phyloP scores from a whole-genome alignment of 2,113 vertebrate species.

The Ranitomeya variabilis region DNA sequence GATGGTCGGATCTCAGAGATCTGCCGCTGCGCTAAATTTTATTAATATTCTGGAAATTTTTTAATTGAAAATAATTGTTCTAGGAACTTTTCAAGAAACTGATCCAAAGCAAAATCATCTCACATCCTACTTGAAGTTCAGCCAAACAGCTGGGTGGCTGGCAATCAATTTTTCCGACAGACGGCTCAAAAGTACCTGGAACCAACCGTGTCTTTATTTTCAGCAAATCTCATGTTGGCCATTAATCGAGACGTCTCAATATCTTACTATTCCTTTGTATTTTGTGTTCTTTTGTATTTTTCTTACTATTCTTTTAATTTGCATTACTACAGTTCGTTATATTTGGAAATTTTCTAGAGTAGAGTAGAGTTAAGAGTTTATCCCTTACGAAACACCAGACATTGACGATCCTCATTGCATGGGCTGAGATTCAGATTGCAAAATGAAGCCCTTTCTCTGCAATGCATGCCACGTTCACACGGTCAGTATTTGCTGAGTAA shows the following conservation, averaged over 20 bases:
- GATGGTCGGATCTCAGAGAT: background rate
- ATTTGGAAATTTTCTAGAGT: too few species aligned
- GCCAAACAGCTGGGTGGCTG: slow-evolving; percentile 37
- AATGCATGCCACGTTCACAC: too few species aligned
- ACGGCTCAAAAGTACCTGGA: slow-evolving; percentile 6
- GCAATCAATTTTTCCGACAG: slow-evolving; percentile 21
- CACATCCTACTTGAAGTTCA: slow-evolving; percentile 3
- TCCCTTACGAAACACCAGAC: too few species aligned
- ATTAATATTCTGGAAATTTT: background rate
- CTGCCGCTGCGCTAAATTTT: background rate
- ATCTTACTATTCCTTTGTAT: background rate
- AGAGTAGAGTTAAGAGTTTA: too few species aligned
- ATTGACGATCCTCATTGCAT: too few species aligned
- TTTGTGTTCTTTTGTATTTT: background rate
- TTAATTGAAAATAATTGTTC: slow-evolving; percentile 4
- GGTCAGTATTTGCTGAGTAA: too few species aligned
- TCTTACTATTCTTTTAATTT: background rate
- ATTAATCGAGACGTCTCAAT: background rate
- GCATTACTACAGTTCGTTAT: background rate
- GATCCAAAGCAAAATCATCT: slow-evolving; percentile 21
- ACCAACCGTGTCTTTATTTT: background rate
- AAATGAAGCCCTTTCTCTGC: too few species aligned
- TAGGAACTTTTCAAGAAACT: slow-evolving; percentile 13
- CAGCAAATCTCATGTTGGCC: background rate
- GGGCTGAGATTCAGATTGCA: too few species aligned